A percentile compares a stretch with the other conserved stretches of the same genome.
These are phyloP conservation scores for Halocynthia roretzi DNA, from an alignment of 23 tunicate species.

Conservation along the genomic window DNA sequence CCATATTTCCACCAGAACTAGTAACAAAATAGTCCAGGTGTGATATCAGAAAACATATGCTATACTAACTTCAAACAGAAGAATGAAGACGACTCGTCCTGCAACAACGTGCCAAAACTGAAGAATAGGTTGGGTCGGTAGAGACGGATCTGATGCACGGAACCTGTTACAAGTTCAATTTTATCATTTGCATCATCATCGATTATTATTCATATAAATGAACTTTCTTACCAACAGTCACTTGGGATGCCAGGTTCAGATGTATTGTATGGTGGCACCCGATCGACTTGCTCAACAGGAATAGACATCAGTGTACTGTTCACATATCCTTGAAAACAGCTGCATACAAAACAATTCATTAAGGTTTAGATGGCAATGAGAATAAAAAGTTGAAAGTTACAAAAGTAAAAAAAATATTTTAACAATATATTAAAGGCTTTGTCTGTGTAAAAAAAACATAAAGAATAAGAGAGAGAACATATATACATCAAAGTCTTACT, in stretches of 20 bases:
- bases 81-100: constrained; percentile 22
- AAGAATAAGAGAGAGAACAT: too few species aligned
- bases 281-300: constrained; percentile 25
- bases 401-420: too few species aligned
- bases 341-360: not conserved
- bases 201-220: not conserved
- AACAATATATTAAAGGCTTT: too few species aligned
- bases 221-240: constrained; percentile 19
- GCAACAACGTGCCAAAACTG: constrained; percentile 46
- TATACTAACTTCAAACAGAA: constrained; percentile 38
- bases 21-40: not conserved
- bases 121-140: not conserved
- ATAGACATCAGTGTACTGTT: constrained; percentile 24
- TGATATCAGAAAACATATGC: not conserved
- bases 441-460: too few species aligned
- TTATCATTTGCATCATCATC: not conserved
- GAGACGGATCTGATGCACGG: constrained; percentile 22
- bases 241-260: constrained; percentile 31
- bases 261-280: constrained; percentile 29
- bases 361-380: not conserved
- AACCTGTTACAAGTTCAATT: constrained; percentile 13
- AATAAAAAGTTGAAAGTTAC: too few species aligned
- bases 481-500: too few species aligned
- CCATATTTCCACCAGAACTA: not conserved
- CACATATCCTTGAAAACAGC: constrained; percentile 30